These are phyloP conservation scores for Trichopoda pennipes DNA, from an alignment of 2,888 invertebrate genomes.

Conservation along the genomic window DNA sequence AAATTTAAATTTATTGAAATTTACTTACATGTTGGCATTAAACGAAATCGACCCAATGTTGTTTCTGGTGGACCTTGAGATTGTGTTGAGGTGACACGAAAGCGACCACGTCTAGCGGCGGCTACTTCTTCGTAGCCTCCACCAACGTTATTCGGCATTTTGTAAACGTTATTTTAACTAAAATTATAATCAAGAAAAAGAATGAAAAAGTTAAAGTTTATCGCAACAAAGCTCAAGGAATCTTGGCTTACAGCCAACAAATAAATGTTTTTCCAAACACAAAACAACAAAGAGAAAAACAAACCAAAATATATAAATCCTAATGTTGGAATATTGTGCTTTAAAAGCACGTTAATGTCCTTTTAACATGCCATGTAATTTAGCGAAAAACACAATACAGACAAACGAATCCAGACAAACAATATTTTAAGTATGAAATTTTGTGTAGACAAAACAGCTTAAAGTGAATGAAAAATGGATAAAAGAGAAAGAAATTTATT, in stretches of 20 bases:
- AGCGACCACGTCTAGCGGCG: constrained; percentile 81
- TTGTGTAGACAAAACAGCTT: background rate
- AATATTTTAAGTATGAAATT: background rate
- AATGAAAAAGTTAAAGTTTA: background rate
- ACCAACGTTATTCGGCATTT: constrained; percentile 74
- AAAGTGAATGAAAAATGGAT: background rate
- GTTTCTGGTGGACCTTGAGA: constrained; percentile 80
- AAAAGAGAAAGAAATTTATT: background rate
- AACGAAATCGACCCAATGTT: constrained; percentile 80
- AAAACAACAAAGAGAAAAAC: background rate
- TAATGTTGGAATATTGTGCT: background rate
- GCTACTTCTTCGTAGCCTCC: constrained; percentile 79
- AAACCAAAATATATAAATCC: constrained; percentile 48
- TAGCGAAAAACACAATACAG: constrained; percentile 12
- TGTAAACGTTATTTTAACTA: constrained; percentile 64
- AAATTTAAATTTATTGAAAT: background rate
- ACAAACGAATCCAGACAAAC: background rate
- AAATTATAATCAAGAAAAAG: constrained; percentile 34
- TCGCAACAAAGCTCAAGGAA: background rate
- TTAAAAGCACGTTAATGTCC: constrained; percentile 53
- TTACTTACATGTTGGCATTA: constrained; percentile 80
- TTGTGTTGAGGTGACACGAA: constrained; percentile 82
- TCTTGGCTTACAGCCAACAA: constrained; percentile 43
- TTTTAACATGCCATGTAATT: constrained; percentile 46
- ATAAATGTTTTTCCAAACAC: background rate